Evolutionary conservation across 2,888 invertebrate species (phyloP), one percentile per base, ranked within the genome.

Genomic region (Troilus luridus): DNA sequence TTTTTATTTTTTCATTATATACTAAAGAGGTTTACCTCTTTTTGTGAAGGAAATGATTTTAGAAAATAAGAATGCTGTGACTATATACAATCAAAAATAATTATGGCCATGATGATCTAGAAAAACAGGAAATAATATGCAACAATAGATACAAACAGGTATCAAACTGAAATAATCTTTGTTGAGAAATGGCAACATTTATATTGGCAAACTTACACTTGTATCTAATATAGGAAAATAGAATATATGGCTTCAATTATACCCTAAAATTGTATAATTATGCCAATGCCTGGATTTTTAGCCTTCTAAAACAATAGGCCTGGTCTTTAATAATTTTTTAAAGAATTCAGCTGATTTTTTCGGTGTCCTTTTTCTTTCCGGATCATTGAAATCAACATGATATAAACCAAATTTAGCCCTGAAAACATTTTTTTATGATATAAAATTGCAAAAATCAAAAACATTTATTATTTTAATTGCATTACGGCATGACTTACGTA

Each of bases 371-470:
- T 96, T 95, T 93, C 96, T 95, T 92, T 95, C 95, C 14, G 96
- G 96, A 93, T 96, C 96, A 89, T 94, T 94, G 93, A 97, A 97
- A 94, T 97, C 96, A 85, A 97, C 96, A 93, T 96, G 95, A 93
- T 96, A 96, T 92, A 97, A 94, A 92, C 97, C 97, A 94, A 97
- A 97, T 94, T 95, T 96, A 94, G 96, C 96, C 14, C 96, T 96
- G 94, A 94, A 95, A 41, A 95, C 91, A 92, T 56, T 91, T 59
- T 8, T 21, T 62, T n/a, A n/a, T 59, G 24, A 56, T 62, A 10
- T 88, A 88, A n/a, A 88, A 62, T 0, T 24, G 12, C 6, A 60
- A 54, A 89, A 90, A 58, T 60, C 62, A 90, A 59, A 60, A 88
- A 21, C 14, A 90, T 85, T 85, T 17, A 60, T 17, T 85, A 56